Evolutionary conservation across 2,797 vertebrate species (phyloP).

Genomic region (Cyprinella venusta): DNA sequence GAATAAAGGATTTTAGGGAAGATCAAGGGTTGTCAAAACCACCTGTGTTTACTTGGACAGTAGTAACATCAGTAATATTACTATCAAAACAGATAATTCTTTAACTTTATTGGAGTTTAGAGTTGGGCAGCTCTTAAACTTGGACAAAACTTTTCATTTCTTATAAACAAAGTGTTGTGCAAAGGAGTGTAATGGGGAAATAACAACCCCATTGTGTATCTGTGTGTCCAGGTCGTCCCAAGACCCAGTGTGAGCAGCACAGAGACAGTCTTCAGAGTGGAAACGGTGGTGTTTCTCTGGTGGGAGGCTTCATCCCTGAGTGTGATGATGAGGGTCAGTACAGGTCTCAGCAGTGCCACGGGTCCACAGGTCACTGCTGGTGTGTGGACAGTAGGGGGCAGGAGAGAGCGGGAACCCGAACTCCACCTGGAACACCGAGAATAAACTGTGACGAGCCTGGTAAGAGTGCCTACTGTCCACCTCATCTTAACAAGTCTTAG

Average conservation of each 20-base stretch:
- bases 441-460: conserved; percentile 72
- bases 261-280: conserved; percentile 51
- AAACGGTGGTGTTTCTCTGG: not conserved
- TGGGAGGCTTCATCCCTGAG: conserved; percentile 61
- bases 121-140: not conserved
- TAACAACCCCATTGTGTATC: not conserved
- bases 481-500: not conserved
- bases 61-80: not conserved
- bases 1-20: not conserved
- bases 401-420: conserved; percentile 74
- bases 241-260: conserved; percentile 66
- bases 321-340: conserved; percentile 73
- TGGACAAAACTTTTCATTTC: not conserved
- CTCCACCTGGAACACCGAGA: conserved; percentile 56
- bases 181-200: not conserved
- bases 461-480: conserved; percentile 43
- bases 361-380: conserved; percentile 81
- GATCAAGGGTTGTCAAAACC: not conserved
- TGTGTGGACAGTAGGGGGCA: conserved; percentile 75
- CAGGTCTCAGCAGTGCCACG: conserved; percentile 77
- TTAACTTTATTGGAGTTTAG: not conserved
- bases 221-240: conserved; percentile 47
- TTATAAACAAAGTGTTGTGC: not conserved
- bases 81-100: not conserved
- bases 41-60: not conserved